A percentile compares a stretch with the other conserved stretches of the same genome.
phyloP scores from a whole-genome alignment of 1,140 invertebrate species.

The Danaus plexippus region DNA sequence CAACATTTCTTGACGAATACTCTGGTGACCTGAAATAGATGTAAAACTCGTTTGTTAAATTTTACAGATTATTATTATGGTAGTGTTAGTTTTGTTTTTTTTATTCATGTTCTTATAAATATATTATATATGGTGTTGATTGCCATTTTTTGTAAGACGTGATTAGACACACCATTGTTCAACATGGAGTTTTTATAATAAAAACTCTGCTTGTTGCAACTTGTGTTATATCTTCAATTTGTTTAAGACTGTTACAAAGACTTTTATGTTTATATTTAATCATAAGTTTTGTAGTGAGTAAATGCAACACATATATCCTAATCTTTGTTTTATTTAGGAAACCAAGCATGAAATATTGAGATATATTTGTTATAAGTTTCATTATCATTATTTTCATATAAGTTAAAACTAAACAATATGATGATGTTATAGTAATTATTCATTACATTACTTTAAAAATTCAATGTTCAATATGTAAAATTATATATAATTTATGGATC shows the following conservation, averaged over 20 bases:
- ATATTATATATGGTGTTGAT: constrained; percentile 20
- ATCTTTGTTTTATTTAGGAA: constrained; percentile 5
- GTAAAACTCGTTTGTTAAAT: no score
- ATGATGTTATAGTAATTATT: no score
- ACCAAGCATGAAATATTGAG: neutral
- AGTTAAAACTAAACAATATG: no score
- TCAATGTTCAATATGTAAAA: no score
- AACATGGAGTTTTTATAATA: constrained; percentile 25
- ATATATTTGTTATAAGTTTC: neutral
- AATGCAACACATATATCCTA: constrained; percentile 20
- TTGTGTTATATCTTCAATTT: neutral
- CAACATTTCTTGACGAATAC: constrained; percentile 51
- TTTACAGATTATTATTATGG: neutral
- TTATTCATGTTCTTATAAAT: constrained; percentile 12
- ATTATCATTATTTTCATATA: neutral
- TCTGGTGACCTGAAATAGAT: constrained; percentile 13
- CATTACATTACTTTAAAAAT: no score
- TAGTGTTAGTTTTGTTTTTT: constrained; percentile 14
- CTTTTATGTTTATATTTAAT: neutral
- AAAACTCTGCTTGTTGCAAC: constrained; percentile 20
- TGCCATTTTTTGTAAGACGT: constrained; percentile 15
- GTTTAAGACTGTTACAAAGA: neutral
- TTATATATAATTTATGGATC: no score
- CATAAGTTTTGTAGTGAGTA: constrained; percentile 15
- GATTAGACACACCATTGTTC: constrained; percentile 13